Percentiles rank a stretch among this genome's conserved stretches.
These are phyloP conservation scores for Phymastichus coffea DNA, from an alignment of 1,140 invertebrate genomes.

Conservation along the genomic window DNA sequence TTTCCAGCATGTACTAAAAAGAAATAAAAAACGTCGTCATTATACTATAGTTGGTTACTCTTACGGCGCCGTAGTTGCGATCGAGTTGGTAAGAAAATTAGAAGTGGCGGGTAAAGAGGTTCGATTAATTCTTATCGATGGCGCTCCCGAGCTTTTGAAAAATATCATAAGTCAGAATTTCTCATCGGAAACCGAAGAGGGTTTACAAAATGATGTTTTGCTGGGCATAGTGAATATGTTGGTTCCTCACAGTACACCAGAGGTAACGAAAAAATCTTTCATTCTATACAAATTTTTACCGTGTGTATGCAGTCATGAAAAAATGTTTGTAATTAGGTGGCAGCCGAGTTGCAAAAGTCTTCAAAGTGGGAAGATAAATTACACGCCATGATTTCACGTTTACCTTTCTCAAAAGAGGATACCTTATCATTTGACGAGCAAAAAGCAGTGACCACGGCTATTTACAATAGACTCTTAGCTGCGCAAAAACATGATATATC, in stretches of 20 bases:
- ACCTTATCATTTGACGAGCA: conserved; percentile 48
- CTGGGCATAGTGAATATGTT: conserved; percentile 35
- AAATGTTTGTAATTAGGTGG: background rate
- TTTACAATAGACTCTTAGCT: conserved; percentile 62
- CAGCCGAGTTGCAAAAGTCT: no score
- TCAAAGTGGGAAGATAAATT: conserved; percentile 52
- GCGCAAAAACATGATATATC: conserved; percentile 54
- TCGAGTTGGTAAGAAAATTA: conserved; percentile 48
- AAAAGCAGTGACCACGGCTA: conserved; percentile 48
- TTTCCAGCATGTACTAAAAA: conserved; percentile 42
- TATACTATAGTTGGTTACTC: conserved; percentile 53
- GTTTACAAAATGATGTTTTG: conserved; percentile 41
- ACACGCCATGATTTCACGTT: conserved; percentile 30
- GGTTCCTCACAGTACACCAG: conserved; percentile 18
- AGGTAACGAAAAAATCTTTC: conserved; percentile 33
- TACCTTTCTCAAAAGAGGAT: background rate
- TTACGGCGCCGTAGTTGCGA: conserved; percentile 48
- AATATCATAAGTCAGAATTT: conserved; percentile 34
- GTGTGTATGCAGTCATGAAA: no score
- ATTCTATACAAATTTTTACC: background rate
- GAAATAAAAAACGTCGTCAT: conserved; percentile 40
- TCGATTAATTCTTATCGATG: conserved; percentile 50
- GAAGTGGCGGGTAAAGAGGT: conserved; percentile 45
- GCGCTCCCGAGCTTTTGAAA: conserved; percentile 49
- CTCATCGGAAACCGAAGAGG: conserved; percentile 18